Percentiles rank a stretch among this genome's conserved stretches.
Conservation (phyloP, 2,113 vertebrate species). For the Otis tarda region DNA sequence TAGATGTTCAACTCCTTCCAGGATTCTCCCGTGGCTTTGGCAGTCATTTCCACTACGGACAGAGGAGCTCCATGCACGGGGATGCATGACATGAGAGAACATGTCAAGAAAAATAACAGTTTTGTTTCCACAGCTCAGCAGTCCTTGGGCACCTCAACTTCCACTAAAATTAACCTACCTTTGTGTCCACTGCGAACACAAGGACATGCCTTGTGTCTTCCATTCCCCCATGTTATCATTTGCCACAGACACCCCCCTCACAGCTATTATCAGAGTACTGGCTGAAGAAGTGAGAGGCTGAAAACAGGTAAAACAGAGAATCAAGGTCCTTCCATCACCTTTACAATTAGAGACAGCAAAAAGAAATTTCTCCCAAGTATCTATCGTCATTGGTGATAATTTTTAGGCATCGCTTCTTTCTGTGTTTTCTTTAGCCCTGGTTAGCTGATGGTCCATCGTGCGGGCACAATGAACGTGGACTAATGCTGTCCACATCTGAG, state of each 20-base stretch:
- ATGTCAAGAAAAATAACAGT: not conserved
- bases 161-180: not conserved
- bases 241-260: not conserved
- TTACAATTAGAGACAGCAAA: not conserved
- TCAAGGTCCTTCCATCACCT: not conserved
- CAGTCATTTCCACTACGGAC: not conserved
- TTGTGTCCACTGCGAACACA: not conserved
- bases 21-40: not conserved
- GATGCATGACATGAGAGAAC: not conserved
- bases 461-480: not conserved
- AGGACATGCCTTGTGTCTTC: not conserved
- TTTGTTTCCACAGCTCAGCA: not conserved
- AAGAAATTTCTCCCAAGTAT: not conserved
- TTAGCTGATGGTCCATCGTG: rapidly evolving
- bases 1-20: not conserved
- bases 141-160: not conserved
- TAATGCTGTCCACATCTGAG: not conserved
- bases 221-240: not conserved
- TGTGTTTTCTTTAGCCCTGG: not conserved
- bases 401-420: not conserved
- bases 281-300: not conserved
- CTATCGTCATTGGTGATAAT: not conserved
- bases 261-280: not conserved
- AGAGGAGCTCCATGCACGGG: not conserved
- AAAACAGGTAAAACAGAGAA: not conserved